Evolutionary conservation across 35 echinoderm and acorn worm genomes (phyloP).

Genomic region (Stichopus chloronotus): DNA sequence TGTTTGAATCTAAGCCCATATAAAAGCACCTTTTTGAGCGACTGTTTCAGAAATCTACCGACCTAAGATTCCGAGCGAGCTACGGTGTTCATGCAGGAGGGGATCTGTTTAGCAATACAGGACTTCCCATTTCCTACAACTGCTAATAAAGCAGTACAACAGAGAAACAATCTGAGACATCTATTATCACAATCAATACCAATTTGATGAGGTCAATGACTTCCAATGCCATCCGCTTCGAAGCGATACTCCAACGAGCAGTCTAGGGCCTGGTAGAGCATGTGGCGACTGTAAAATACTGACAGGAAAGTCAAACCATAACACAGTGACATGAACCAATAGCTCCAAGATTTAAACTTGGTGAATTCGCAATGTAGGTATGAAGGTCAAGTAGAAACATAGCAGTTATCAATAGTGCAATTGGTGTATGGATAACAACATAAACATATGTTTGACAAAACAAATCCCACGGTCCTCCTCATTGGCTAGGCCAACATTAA

Average conservation of each 20-base stretch:
- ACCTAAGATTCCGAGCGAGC: too few relatives aligned
- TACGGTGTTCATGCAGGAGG: too few relatives aligned
- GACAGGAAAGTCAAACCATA: too few relatives aligned
- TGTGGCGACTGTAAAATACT: too few relatives aligned
- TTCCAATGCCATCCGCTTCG: neutral
- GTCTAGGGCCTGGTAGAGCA: neutral
- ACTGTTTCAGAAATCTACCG: too few relatives aligned
- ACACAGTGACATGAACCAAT: too few relatives aligned
- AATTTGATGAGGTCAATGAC: neutral
- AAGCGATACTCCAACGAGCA: neutral
- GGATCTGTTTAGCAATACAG: neutral
- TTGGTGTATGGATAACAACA: neutral
- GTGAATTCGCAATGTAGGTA: neutral
- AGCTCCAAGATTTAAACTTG: too few relatives aligned
- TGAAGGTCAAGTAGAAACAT: neutral
- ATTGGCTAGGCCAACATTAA: too few relatives aligned
- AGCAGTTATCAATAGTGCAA: neutral
- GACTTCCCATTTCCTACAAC: neutral
- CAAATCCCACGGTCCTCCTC: too few relatives aligned
- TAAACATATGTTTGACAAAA: too few relatives aligned
- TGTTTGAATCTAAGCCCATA: too few relatives aligned
- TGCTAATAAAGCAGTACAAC: neutral
- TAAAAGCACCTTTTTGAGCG: too few relatives aligned
- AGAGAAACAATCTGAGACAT: neutral
- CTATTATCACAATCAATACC: neutral